Evolutionary conservation across 2,888 invertebrate species (phyloP).

Genomic region (Dorcus hopei): DNA sequence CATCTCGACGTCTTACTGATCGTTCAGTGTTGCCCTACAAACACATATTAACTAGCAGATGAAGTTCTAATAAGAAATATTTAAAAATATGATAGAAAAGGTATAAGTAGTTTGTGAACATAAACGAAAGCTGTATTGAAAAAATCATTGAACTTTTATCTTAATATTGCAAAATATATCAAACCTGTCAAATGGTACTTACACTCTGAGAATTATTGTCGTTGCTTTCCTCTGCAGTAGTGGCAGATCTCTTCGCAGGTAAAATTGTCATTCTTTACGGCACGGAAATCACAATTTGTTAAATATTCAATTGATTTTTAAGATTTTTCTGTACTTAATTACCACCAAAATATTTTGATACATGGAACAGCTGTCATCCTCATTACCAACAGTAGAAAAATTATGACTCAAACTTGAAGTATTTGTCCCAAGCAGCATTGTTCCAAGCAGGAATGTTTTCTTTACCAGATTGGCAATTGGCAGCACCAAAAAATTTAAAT

Average conservation of each 20-base stretch:
- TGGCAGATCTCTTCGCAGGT: conserved; percentile 43
- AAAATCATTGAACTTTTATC: not conserved
- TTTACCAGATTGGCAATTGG: too few relatives aligned
- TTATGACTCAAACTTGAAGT: too few relatives aligned
- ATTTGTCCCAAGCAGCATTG: too few relatives aligned
- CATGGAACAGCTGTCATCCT: conserved; percentile 29
- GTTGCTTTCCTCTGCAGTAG: conserved; percentile 41
- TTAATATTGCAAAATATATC: not conserved
- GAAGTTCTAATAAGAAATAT: not conserved
- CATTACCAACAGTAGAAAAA: conserved; percentile 3
- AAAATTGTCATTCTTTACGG: conserved; percentile 44
- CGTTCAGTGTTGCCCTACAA: conserved; percentile 40
- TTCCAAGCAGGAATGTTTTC: too few relatives aligned
- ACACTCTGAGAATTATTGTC: conserved; percentile 44
- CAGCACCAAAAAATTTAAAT: too few relatives aligned
- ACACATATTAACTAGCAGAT: not conserved
- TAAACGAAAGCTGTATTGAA: too few relatives aligned
- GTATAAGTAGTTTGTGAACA: too few relatives aligned
- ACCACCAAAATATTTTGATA: conserved; percentile 29
- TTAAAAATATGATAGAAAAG: not conserved
- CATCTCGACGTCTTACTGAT: conserved; percentile 39
- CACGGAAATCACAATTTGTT: not conserved
- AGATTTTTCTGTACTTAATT: conserved; percentile 8
- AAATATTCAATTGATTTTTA: conserved; percentile 2
- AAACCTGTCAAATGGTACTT: conserved; percentile 27